Conservation (phyloP, 2,797 vertebrate genomes). For the Myotis planiceps region DNA sequence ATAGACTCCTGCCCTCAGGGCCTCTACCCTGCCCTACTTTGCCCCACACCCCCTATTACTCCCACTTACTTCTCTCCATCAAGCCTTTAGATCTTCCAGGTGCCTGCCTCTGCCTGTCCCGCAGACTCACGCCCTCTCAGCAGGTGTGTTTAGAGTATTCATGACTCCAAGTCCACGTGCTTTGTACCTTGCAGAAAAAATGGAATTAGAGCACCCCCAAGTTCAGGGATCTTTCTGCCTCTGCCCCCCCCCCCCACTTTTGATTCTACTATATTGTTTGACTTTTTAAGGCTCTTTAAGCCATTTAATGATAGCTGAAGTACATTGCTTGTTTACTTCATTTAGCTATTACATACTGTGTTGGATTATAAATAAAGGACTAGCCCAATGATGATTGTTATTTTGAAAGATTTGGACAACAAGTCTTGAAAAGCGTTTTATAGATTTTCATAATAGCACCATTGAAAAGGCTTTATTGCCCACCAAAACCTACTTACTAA, state of each 20-base stretch:
- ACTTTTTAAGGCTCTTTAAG: not conserved
- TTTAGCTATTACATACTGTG: not conserved
- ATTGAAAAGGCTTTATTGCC: not conserved
- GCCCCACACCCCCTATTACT: not conserved
- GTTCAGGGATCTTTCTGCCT: not conserved
- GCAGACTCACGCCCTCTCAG: not conserved
- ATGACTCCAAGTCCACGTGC: not conserved
- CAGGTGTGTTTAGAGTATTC: not conserved
- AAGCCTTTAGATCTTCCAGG: conserved; percentile 48
- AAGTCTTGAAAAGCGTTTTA: conserved; percentile 11
- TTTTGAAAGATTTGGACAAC: conserved; percentile 31
- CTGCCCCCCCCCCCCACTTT: not conserved
- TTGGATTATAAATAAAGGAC: conserved; percentile 6
- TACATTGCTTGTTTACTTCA: not conserved
- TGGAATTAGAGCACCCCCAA: not conserved
- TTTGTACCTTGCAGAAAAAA: not conserved
- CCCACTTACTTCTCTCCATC: conserved; percentile 28
- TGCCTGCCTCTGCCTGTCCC: conserved; percentile 68
- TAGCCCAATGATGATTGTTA: not conserved
- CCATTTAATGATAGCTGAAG: not conserved
- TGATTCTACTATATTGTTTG: not conserved
- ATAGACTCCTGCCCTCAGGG: conserved; percentile 9
- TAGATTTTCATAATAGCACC: conserved; percentile 5
- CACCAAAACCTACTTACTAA: not conserved
- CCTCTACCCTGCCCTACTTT: not conserved